Percentiles rank a stretch among this genome's conserved stretches.
phyloP scores from a whole-genome alignment of 1,140 invertebrate genomes.

The Trichonephila clavata region DNA sequence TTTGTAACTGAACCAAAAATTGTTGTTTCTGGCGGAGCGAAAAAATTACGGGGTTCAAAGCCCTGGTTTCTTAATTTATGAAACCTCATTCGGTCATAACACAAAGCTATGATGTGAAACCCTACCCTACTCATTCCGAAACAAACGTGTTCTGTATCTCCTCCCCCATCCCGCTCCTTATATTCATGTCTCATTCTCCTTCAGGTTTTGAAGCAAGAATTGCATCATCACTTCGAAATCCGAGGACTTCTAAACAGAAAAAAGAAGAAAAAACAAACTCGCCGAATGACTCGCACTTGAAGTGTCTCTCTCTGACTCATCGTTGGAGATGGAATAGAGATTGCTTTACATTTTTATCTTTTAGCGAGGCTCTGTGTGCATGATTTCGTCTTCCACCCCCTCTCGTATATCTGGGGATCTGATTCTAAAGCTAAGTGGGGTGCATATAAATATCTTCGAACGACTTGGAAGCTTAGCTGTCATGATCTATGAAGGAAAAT shows the following conservation, averaged over 20 bases:
- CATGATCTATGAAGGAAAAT: neutral
- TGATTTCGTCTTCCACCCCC: neutral
- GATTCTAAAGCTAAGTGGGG: neutral
- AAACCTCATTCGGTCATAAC: neutral
- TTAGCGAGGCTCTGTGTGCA: neutral
- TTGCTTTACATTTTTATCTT: constrained; percentile 2
- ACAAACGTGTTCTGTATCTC: too few relatives aligned
- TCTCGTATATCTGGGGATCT: neutral
- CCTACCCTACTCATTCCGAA: neutral
- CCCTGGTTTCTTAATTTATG: too few relatives aligned
- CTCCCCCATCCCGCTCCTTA: neutral
- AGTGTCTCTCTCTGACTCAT: neutral
- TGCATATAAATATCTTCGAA: neutral
- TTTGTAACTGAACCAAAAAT: too few relatives aligned
- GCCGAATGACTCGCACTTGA: neutral
- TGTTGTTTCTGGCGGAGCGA: too few relatives aligned
- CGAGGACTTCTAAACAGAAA: neutral
- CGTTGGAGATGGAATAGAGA: neutral
- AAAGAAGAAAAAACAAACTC: neutral
- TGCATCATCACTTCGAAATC: neutral
- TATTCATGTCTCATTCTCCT: neutral
- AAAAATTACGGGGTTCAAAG: too few relatives aligned
- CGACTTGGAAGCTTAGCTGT: neutral
- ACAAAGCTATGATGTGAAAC: neutral
- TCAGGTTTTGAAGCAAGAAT: neutral